Evolutionary conservation across 2,888 invertebrate genomes (phyloP).

Genomic region (Norana najaformis): DNA sequence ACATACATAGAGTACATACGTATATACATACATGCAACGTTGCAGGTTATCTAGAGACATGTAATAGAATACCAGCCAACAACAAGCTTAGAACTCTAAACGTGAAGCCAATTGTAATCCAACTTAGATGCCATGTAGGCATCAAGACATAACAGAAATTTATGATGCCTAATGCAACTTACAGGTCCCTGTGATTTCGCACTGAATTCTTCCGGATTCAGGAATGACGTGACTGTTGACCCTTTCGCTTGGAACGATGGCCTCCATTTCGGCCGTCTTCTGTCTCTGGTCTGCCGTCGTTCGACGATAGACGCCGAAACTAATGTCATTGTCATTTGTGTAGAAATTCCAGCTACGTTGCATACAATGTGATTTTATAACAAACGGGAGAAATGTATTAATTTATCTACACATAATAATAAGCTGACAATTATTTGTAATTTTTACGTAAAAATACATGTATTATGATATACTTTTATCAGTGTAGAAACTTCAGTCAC

Average conservation of each 20-base stretch:
- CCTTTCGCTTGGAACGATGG: slow-evolving; percentile 72
- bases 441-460: background rate
- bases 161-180: slow-evolving; percentile 23
- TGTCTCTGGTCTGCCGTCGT: slow-evolving; percentile 37
- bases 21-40: no score
- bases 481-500: background rate
- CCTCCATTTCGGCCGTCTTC: slow-evolving; percentile 39
- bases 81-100: background rate
- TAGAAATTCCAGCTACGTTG: slow-evolving; percentile 86
- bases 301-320: slow-evolving; percentile 74
- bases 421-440: background rate
- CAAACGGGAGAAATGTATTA: background rate
- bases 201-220: slow-evolving; percentile 70
- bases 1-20: no score
- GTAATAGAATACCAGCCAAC: no score
- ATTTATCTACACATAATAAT: no score
- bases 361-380: background rate
- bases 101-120: background rate
- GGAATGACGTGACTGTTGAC: slow-evolving; percentile 78
- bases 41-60: no score
- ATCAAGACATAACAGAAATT: background rate
- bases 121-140: background rate
- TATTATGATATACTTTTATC: background rate
- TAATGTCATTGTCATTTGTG: slow-evolving; percentile 83
- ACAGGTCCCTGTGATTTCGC: slow-evolving; percentile 41